Conservation (phyloP, 1,140 invertebrate genomes). For the Pygmarrhopalites habei region DNA sequence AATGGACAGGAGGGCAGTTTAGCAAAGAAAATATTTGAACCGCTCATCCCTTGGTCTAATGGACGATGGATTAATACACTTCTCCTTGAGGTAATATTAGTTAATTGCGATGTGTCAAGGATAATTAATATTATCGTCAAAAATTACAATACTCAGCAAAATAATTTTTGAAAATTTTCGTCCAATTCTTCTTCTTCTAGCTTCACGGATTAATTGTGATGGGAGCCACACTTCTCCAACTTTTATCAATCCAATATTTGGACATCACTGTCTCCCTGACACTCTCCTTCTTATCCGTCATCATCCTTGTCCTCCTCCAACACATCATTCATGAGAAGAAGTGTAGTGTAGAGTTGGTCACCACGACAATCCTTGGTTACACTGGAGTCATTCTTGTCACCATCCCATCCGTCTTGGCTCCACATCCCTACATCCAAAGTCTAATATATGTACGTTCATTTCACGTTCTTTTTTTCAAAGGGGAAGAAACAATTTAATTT, state of each 20-base stretch:
- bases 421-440: neutral
- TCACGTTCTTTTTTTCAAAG: too few species aligned
- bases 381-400: neutral
- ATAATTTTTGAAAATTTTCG: too few species aligned
- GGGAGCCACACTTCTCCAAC: neutral
- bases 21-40: neutral
- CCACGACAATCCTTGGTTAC: neutral
- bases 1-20: neutral
- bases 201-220: neutral
- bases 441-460: neutral
- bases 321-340: neutral
- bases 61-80: neutral
- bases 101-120: neutral
- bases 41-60: neutral
- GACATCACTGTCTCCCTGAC: conserved; percentile 1
- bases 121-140: too few species aligned
- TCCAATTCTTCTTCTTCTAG: neutral
- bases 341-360: conserved; percentile 1
- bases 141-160: too few species aligned
- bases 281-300: neutral
- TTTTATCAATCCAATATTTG: conserved; percentile 1
- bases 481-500: too few species aligned
- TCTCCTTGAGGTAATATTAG: neutral
- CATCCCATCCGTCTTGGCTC: neutral
- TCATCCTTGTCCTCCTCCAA: neutral